phyloP scores from a whole-genome alignment of 2,113 vertebrate species.

The Zosterops japonicus region DNA sequence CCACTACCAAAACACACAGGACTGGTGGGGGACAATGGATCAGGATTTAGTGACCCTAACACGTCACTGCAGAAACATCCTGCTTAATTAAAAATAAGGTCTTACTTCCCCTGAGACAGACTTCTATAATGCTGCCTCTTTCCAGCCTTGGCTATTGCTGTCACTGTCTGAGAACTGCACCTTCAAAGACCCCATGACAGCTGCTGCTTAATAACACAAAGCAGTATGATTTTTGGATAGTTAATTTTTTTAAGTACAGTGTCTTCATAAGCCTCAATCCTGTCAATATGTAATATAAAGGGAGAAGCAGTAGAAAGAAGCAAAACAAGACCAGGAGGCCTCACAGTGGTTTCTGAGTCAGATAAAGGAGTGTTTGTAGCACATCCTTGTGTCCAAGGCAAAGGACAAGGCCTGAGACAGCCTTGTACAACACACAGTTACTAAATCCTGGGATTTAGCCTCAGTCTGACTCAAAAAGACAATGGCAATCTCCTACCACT shows the following conservation, averaged over 20 bases:
- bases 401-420: not conserved
- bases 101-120: not conserved
- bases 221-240: not conserved
- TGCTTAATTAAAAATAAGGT: not conserved
- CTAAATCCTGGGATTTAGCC: not conserved
- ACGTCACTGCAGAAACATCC: not conserved
- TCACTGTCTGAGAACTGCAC: not conserved
- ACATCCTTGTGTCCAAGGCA: not conserved
- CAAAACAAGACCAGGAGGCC: not conserved
- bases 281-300: not conserved
- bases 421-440: too few relatives aligned
- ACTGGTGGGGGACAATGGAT: rapidly evolving
- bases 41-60: not conserved
- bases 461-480: not conserved
- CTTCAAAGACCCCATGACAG: not conserved
- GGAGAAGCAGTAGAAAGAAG: not conserved
- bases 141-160: not conserved
- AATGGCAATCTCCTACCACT: not conserved
- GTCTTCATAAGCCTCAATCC: not conserved
- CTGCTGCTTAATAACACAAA: not conserved
- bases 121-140: not conserved
- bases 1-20: not conserved
- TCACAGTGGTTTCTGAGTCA: rapidly evolving
- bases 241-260: not conserved
- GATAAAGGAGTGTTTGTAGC: not conserved